These are phyloP conservation scores for Ceratosolen fusciceps DNA, from an alignment of 1,140 invertebrate species.

Conservation along the genomic window DNA sequence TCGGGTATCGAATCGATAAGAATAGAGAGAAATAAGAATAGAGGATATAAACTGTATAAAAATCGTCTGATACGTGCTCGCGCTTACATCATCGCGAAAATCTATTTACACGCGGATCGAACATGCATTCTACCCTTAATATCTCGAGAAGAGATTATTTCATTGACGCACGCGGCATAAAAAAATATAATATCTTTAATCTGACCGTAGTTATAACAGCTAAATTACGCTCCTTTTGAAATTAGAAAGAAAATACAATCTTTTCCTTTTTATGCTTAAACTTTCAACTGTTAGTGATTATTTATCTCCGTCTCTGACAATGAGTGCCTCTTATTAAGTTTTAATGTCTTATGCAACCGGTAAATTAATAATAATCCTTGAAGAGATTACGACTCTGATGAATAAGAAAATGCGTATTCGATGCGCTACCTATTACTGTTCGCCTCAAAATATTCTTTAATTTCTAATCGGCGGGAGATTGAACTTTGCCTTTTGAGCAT, in stretches of 20 bases:
- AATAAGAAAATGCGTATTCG: neutral
- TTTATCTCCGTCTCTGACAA: conserved; percentile 19
- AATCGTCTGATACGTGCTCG: conserved; percentile 33
- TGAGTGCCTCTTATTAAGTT: neutral
- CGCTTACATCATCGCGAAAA: conserved; percentile 31
- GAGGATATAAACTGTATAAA: conserved; percentile 36
- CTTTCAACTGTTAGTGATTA: neutral
- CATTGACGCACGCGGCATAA: conserved; percentile 9
- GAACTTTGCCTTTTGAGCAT: neutral
- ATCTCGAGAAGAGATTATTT: conserved; percentile 33
- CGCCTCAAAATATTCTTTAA: neutral
- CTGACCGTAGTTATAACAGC: conserved; percentile 1
- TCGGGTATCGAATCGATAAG: neutral
- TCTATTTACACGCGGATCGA: conserved; percentile 11
- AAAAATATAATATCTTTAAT: conserved; percentile 30
- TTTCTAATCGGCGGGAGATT: neutral
- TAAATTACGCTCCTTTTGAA: conserved; percentile 18
- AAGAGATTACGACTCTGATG: too few species aligned
- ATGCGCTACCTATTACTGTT: neutral
- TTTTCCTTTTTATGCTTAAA: conserved; percentile 54
- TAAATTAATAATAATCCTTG: conserved; percentile 18
- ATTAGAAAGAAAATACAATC: conserved; percentile 8
- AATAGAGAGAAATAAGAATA: conserved; percentile 4
- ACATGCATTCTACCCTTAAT: neutral
- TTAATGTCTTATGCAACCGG: neutral